Base-by-base conservation (phyloP, 2,797 vertebrate genomes). In the Sebastes wilsoni region DNA sequence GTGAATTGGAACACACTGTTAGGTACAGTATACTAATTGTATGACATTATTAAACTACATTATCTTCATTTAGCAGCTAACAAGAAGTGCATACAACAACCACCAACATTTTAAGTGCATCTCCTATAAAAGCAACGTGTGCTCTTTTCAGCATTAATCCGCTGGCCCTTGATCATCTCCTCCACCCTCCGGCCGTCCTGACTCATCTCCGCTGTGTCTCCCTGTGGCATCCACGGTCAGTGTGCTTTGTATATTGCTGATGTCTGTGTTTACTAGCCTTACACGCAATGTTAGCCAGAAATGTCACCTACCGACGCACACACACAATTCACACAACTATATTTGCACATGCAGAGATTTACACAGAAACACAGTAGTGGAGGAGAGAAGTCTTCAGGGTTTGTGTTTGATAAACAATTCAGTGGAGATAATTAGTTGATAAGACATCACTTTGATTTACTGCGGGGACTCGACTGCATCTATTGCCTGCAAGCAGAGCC, bases 361-460 rank as follows among this genome's bases (percentile, higher is more conserved):
- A 60, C 72, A 78, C 83, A 73, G 13, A 80, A 70, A 74, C 54
- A 18, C n/a, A 76, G 75, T 4, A 46, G 34, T 23, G 4, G 23
- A 36, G 25, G 72, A 83, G 72, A 85, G 52, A 49, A 54, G 76
- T 82, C 82, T 91, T 73, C 22, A 66, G 82, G 87, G 42, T 89
- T 78, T 71, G 73, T 88, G 78, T 93, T 89, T 92, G 87, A 92
- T 92, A 90, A 94, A 93, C 91, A 95, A 87, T 92, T 87, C 81
- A 77, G 80, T 23, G 74, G 60, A 93, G 87, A 90, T 94, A 94
- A 94, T 95, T 90, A 91, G 89, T 87, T 85, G 87, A 93, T 89
- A 89, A 89, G 78, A 85, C 56, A 71, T 79, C 80, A 66, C 84
- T 89, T 87, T 91, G 77, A 90, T 94, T 92, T 86, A 90, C 83